Percentiles rank a stretch among this genome's conserved stretches.
Conservation (phyloP, 2,113 vertebrate species). For the Pteropus alecto region DNA sequence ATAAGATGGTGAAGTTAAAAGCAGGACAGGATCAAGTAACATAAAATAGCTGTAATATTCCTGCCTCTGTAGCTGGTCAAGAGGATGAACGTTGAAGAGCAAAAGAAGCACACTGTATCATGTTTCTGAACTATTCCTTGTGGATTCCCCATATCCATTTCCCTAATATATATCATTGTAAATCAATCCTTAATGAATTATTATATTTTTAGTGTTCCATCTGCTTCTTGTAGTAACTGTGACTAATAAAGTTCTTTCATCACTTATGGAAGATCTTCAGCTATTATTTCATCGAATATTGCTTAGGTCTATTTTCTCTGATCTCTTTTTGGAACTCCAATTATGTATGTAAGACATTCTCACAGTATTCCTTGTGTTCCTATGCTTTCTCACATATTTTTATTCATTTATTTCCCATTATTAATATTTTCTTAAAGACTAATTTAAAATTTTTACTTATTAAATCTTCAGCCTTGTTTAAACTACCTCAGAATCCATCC, state of each 20-base stretch:
- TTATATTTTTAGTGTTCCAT: neutral
- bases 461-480: constrained; percentile 19
- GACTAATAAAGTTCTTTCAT: neutral
- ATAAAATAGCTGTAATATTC: neutral
- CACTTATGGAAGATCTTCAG: neutral
- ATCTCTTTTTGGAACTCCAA: neutral
- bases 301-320: neutral
- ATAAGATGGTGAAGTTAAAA: neutral
- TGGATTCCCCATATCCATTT: neutral
- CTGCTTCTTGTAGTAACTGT: neutral
- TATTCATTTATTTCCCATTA: neutral
- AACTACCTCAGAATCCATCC: neutral
- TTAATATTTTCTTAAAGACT: neutral
- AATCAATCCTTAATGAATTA: neutral
- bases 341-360: neutral
- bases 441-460: neutral
- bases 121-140: neutral
- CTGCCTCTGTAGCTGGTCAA: neutral
- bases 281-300: neutral
- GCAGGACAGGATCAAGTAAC: neutral
- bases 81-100: neutral
- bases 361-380: neutral
- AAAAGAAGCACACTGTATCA: neutral
- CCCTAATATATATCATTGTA: neutral
- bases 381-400: neutral